phyloP scores from a whole-genome alignment of 2,113 vertebrate species.

The Oncorhynchus gorbuscha region DNA sequence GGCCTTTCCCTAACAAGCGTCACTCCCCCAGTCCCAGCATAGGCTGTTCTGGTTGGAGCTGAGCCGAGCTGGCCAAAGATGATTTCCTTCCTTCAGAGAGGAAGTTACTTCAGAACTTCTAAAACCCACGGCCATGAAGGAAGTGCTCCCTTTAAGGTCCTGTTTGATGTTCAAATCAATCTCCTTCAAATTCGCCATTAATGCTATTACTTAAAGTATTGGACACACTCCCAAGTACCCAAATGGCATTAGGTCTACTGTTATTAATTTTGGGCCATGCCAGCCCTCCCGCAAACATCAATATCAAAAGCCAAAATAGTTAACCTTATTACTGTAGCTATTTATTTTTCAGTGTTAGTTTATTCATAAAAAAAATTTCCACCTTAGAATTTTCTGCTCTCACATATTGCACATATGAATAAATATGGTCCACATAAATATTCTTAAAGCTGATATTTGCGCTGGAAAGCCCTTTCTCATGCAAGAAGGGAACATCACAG shows the following conservation, averaged over 20 bases:
- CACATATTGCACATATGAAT: conserved; percentile 57
- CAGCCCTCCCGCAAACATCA: conserved; percentile 62
- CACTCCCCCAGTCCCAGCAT: conserved; percentile 51
- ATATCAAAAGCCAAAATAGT: conserved; percentile 65
- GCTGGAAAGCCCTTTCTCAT: conserved; percentile 74
- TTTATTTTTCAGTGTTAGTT: conserved; percentile 70
- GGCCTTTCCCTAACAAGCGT: conserved; percentile 70
- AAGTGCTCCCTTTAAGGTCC: conserved; percentile 41
- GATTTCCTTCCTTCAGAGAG: conserved; percentile 68
- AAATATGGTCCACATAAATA: conserved; percentile 73
- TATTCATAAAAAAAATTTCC: no score
- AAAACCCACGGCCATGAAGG: conserved; percentile 49
- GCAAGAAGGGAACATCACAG: conserved; percentile 71
- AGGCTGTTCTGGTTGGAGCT: conserved; percentile 67
- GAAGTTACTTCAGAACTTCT: conserved; percentile 63
- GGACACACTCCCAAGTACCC: conserved; percentile 75
- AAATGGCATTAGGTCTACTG: conserved; percentile 73
- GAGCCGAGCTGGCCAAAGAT: conserved; percentile 53
- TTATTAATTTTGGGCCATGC: conserved; percentile 70
- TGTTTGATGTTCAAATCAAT: conserved; percentile 81
- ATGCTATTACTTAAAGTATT: conserved; percentile 79
- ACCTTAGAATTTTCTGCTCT: conserved; percentile 57
- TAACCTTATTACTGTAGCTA: conserved; percentile 76
- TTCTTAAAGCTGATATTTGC: conserved; percentile 58
- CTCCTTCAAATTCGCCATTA: conserved; percentile 79